Percentiles rank a stretch among this genome's conserved stretches.
phyloP scores from a whole-genome alignment of 2,888 invertebrate species.

The Euproctis similis region DNA sequence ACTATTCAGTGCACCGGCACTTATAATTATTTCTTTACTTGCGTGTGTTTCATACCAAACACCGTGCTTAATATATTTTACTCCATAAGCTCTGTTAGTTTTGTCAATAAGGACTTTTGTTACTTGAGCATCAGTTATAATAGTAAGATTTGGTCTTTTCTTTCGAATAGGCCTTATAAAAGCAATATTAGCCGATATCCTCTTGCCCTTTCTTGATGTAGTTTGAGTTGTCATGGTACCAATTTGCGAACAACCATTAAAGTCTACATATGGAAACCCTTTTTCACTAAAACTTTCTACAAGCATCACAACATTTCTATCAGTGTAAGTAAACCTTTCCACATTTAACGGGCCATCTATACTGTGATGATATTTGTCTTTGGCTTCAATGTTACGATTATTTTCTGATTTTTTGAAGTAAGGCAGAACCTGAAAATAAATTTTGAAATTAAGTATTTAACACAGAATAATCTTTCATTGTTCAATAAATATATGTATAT shows the following conservation, averaged over 20 bases:
- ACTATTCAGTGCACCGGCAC: constrained; percentile 75
- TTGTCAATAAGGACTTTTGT: constrained; percentile 72
- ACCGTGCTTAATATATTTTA: constrained; percentile 38
- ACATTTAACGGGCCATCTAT: constrained; percentile 76
- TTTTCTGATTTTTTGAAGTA: constrained; percentile 81
- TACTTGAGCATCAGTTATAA: constrained; percentile 69
- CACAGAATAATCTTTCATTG: too few species aligned
- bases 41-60: constrained; percentile 37
- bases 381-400: constrained; percentile 65
- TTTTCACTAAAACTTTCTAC: constrained; percentile 76
- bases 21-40: constrained; percentile 76
- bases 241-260: constrained; percentile 71
- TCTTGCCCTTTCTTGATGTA: constrained; percentile 72
- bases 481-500: not conserved
- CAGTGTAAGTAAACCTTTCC: constrained; percentile 76
- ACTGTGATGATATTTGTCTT: constrained; percentile 72
- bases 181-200: constrained; percentile 78
- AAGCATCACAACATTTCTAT: constrained; percentile 69
- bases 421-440: constrained; percentile 69
- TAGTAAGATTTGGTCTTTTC: constrained; percentile 59
- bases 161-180: constrained; percentile 78
- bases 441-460: too few species aligned
- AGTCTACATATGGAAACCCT: constrained; percentile 74
- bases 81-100: constrained; percentile 39
- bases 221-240: constrained; percentile 78